These are phyloP conservation scores for Coenonympha arcania DNA, from an alignment of 2,888 invertebrate genomes.

Conservation along the genomic window DNA sequence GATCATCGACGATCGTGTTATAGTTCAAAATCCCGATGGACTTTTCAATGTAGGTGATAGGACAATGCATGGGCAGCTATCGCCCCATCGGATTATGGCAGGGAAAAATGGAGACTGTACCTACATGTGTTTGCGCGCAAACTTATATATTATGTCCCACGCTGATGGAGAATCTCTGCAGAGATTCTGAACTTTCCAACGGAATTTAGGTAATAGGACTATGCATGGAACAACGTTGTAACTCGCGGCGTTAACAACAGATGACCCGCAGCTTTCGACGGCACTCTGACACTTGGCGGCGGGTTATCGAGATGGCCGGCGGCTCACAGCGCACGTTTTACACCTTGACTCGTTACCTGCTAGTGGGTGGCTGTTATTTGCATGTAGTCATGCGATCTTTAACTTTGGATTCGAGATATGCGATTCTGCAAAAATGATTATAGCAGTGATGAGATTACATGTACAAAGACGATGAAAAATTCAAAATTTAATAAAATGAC, in stretches of 20 bases:
- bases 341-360: constrained; percentile 1
- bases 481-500: too few species aligned
- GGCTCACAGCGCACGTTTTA: constrained; percentile 14
- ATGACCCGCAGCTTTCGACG: constrained; percentile 12
- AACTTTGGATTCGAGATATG: too few species aligned
- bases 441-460: not conserved
- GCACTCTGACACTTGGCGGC: constrained; percentile 3
- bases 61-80: not conserved
- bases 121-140: too few species aligned
- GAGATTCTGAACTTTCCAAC: too few species aligned
- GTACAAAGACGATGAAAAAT: too few species aligned
- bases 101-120: too few species aligned
- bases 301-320: constrained; percentile 11
- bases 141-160: too few species aligned
- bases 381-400: not conserved
- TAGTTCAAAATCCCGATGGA: too few species aligned
- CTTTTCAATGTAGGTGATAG: not conserved
- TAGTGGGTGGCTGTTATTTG: not conserved
- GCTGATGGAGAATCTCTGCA: too few species aligned
- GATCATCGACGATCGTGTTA: too few species aligned
- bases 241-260: not conserved
- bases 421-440: too few species aligned
- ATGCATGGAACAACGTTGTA: not conserved
- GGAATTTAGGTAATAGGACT: not conserved
- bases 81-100: too few species aligned